A percentile compares a stretch with the other conserved stretches of the same genome.
Conservation (phyloP, 2,113 vertebrate genomes). For the Corythaeola cristata region DNA sequence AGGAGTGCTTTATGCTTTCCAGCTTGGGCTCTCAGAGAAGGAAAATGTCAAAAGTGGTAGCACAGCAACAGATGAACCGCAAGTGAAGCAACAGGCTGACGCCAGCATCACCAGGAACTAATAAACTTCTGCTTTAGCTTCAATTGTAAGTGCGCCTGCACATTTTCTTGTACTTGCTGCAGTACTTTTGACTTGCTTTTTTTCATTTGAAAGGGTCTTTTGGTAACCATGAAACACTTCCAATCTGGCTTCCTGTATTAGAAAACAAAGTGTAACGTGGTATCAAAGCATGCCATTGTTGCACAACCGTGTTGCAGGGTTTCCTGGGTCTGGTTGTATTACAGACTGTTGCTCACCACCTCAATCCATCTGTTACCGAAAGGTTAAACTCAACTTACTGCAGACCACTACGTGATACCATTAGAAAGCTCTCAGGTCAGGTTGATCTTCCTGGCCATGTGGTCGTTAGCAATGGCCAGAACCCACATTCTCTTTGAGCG, state of each 20-base stretch:
- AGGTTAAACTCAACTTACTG: neutral
- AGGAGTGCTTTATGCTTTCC: conserved; percentile 74
- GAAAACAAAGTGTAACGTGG: neutral
- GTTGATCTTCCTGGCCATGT: neutral
- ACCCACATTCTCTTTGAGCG: neutral
- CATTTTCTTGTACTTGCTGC: neutral
- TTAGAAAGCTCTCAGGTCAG: neutral
- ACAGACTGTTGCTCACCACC: neutral
- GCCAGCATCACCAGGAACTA: neutral
- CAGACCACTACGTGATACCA: neutral
- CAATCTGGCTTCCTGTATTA: conserved; percentile 21
- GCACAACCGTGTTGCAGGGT: neutral
- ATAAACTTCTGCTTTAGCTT: neutral
- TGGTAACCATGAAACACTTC: conserved; percentile 73
- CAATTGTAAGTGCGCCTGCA: neutral
- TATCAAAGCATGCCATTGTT: conserved; percentile 40
- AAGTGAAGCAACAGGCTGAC: conserved; percentile 35
- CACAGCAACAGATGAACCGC: conserved; percentile 43
- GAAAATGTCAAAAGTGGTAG: conserved; percentile 41
- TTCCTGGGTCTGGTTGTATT: neutral
- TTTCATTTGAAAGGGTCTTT: conserved; percentile 19
- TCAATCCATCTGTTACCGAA: neutral
- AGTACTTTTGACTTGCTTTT: conserved; percentile 12
- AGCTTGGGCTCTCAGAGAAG: conserved; percentile 55
- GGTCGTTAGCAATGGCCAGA: neutral